Conservation (phyloP, 2,888 invertebrate genomes). For the Copidosoma aretas region DNA sequence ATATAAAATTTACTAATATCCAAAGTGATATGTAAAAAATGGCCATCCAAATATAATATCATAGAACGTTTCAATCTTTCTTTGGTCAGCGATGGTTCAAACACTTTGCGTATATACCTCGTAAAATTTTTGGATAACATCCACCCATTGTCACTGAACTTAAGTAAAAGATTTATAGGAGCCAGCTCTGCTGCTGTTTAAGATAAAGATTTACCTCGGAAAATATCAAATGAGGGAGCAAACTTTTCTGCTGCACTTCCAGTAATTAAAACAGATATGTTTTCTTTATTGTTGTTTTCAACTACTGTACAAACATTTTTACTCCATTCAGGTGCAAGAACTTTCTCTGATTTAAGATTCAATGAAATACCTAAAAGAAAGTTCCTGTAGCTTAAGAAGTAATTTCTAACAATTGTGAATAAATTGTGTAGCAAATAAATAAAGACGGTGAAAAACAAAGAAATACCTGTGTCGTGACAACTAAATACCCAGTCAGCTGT, state of each 20-base stretch:
- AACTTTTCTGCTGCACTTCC: background rate
- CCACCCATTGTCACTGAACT: background rate
- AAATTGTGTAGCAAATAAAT: no score
- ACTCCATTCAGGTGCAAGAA: no score
- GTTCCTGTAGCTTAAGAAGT: no score
- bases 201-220: background rate
- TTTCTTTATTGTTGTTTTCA: no score
- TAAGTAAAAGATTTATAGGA: background rate
- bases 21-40: background rate
- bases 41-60: background rate
- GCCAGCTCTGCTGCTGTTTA: background rate
- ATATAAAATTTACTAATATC: background rate
- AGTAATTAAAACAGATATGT: background rate
- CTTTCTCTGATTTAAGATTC: no score
- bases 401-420: no score
- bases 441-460: no score
- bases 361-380: no score
- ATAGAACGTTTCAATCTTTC: background rate
- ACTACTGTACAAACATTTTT: no score
- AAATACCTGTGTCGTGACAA: no score
- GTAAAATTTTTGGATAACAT: background rate
- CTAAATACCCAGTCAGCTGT: no score
- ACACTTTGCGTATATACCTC: background rate
- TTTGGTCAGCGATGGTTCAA: background rate
- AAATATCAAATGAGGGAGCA: background rate